Percentiles rank a stretch among this genome's conserved stretches.
Evolutionary conservation across 2,113 vertebrate genomes (phyloP).

Genomic region (Cynoglossus semilaevis): DNA sequence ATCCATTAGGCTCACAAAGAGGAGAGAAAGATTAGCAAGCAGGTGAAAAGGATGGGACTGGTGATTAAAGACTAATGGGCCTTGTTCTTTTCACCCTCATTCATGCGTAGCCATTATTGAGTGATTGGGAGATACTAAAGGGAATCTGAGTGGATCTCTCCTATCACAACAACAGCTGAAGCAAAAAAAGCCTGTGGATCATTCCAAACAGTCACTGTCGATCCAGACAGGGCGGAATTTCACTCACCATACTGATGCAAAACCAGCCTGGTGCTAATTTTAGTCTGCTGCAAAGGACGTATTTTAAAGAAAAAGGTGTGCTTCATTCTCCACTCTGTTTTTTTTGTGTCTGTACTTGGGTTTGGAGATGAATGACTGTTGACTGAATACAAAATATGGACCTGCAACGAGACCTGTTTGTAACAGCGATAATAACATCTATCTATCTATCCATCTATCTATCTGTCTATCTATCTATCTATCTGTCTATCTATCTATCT

Average conservation of each 20-base stretch:
- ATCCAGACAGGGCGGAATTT: slow-evolving; percentile 43
- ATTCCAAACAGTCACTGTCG: slow-evolving; percentile 47
- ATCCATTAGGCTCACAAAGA: slow-evolving; percentile 70
- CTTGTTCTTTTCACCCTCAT: slow-evolving; percentile 70
- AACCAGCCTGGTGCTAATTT: neutral
- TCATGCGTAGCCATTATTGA: slow-evolving; percentile 82
- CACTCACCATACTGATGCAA: slow-evolving; percentile 25
- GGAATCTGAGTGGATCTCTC: slow-evolving; percentile 75
- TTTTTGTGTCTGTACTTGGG: too few species aligned
- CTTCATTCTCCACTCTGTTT: too few species aligned
- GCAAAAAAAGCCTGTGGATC: slow-evolving; percentile 59
- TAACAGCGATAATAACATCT: too few species aligned
- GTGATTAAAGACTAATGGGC: slow-evolving; percentile 86
- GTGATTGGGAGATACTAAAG: slow-evolving; percentile 82
- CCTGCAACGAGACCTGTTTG: too few species aligned
- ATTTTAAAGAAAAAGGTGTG: too few species aligned
- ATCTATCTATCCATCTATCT: too few species aligned
- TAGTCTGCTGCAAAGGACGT: too few species aligned
- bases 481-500: too few species aligned
- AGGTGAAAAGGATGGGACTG: slow-evolving; percentile 71
- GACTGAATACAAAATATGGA: too few species aligned
- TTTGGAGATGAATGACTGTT: too few species aligned
- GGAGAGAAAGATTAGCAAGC: slow-evolving; percentile 49
- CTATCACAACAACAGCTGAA: slow-evolving; percentile 43
- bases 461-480: too few species aligned